Evolutionary conservation across 2,888 invertebrate genomes (phyloP).

Genomic region (Parthenolecanium corni): DNA sequence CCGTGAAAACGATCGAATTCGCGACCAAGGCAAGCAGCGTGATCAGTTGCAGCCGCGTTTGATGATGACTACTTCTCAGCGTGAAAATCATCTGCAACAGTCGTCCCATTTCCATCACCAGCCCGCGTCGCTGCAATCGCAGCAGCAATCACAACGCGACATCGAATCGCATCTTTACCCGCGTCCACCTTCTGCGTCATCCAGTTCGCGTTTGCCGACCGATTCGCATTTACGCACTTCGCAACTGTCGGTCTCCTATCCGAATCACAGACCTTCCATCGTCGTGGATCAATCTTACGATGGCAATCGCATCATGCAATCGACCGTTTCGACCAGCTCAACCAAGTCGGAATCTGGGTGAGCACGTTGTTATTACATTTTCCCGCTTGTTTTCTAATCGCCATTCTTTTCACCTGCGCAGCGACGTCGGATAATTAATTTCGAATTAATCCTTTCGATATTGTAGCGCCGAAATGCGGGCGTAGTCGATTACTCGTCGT

Average conservation of each 20-base stretch:
- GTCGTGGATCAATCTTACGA: not conserved
- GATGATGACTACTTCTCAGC: not conserved
- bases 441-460: too few relatives aligned
- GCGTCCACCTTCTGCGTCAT: conserved; percentile 16
- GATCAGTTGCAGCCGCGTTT: not conserved
- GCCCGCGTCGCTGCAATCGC: conserved; percentile 6
- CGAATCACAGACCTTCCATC: not conserved
- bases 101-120: not conserved
- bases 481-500: too few relatives aligned
- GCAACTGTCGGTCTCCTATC: conserved; percentile 4
- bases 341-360: not conserved
- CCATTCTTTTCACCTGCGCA: too few relatives aligned
- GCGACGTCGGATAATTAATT: too few relatives aligned
- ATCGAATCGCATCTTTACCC: not conserved
- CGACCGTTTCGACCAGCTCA: not conserved
- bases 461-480: too few relatives aligned
- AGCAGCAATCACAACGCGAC: conserved; percentile 29
- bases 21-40: conserved; percentile 9
- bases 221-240: conserved; percentile 6
- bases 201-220: not conserved
- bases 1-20: conserved; percentile 24
- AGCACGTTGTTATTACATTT: not conserved
- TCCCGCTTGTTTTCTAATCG: too few relatives aligned
- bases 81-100: conserved; percentile 9
- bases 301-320: not conserved